phyloP scores from a whole-genome alignment of 2,113 vertebrate species.

The Daubentonia madagascariensis region DNA sequence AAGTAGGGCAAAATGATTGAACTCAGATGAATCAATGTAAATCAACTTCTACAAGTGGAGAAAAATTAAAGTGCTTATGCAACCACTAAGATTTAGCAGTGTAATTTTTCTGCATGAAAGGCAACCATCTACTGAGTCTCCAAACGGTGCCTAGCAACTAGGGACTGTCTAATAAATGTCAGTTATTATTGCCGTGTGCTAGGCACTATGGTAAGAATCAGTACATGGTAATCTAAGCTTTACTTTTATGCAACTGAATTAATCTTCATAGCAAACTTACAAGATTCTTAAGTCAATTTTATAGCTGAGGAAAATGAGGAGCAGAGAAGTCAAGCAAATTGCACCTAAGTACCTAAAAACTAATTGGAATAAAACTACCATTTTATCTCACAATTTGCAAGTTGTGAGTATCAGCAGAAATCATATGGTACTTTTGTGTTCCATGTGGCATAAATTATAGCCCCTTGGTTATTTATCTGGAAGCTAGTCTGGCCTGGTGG shows the following conservation, averaged over 20 bases:
- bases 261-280: not conserved
- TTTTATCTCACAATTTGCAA: not conserved
- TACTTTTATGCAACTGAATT: not conserved
- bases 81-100: not conserved
- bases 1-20: not conserved
- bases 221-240: not conserved
- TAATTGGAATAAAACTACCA: not conserved
- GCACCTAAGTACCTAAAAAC: not conserved
- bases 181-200: not conserved
- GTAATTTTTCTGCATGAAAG: not conserved
- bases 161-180: not conserved
- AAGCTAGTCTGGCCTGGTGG: not conserved
- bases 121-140: not conserved
- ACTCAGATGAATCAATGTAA: not conserved
- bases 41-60: not conserved
- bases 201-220: not conserved
- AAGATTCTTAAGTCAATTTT: not conserved
- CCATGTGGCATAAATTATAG: not conserved
- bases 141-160: not conserved
- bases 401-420: not conserved
- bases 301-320: not conserved
- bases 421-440: not conserved
- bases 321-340: not conserved
- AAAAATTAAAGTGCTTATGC: not conserved
- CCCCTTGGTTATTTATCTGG: not conserved